Evolutionary conservation across 2,888 invertebrate species (phyloP), one percentile per base, ranked within the genome.

Genomic region (Chaetoderma sp.): DNA sequence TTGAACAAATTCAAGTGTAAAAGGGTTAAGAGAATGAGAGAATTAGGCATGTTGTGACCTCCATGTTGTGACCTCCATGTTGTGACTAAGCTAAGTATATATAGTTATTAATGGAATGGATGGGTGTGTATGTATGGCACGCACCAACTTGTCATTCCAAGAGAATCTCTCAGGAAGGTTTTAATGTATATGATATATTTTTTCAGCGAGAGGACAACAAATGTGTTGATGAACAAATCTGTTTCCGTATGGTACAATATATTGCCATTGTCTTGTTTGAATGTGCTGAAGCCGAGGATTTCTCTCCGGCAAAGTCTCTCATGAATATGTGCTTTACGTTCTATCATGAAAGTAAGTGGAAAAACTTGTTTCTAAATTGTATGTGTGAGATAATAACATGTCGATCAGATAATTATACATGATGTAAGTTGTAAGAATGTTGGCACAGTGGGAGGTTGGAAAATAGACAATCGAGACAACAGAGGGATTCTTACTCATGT

Each of bases 291-390:
- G 90, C 90, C 6, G 92, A 92, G 75, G 92, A 92, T 78, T 93
- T 90, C 75, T 89, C 90, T 4, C 91, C 92, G 2, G 92, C 92
- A 23, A 91, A 91, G 74, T 89, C 90, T 58, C 89, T 92, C 27
- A 92, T 93, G 92, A 92, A 92, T 80, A 91, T 92, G 89, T 92
- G 92, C 80, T 92, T 92, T 83, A 90, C 91, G 5, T 92, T 92
- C 85, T 92, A 91, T 80, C 89, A 91, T 77, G 91, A 92, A 89
- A 89, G 92, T 91, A 81, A 75, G 78, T 74, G 54, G 27, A 2
- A n/a, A n/a, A n/a, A n/a, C n/a, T n/a, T n/a, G n/a, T n/a, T n/a
- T n/a, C 39, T 23, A 69, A 25, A n/a, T 71, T 58, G 33, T 64
- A 68, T 30, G 56, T 45, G 16, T 45, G 30, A n/a, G n/a, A 16